phyloP scores from a whole-genome alignment of 2,888 invertebrate genomes.

The Cetonia aurata region DNA sequence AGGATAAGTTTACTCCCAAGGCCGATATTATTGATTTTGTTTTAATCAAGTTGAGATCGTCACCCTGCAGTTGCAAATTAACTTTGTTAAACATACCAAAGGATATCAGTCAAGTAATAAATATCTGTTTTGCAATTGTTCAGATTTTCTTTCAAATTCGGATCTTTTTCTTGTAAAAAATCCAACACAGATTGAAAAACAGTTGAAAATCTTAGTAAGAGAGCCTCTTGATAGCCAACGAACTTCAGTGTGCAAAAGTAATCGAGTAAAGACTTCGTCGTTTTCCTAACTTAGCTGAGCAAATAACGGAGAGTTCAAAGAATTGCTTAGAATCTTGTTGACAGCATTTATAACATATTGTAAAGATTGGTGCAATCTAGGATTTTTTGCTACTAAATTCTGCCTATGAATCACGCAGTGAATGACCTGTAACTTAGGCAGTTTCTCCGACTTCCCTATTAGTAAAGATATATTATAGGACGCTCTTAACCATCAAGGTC shows the following conservation, averaged over 20 bases:
- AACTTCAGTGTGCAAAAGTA: constrained; percentile 52
- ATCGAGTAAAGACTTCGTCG: constrained; percentile 52
- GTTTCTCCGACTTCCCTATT: too few relatives aligned
- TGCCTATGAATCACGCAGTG: constrained; percentile 53
- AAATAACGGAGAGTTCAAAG: constrained; percentile 54
- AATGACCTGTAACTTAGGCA: constrained; percentile 52
- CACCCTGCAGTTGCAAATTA: constrained; percentile 7
- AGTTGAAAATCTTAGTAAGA: constrained; percentile 28
- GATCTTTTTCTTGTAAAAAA: constrained; percentile 18
- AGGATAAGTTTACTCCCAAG: not conserved
- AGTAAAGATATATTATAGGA: too few relatives aligned
- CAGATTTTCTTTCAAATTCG: constrained; percentile 24
- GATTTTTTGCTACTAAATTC: constrained; percentile 47
- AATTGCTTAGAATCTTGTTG: constrained; percentile 50
- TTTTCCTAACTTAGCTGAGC: constrained; percentile 55
- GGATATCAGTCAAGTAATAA: not conserved
- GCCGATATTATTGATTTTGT: not conserved
- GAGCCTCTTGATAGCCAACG: constrained; percentile 54
- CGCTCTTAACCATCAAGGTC: too few relatives aligned
- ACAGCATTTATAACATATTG: constrained; percentile 50
- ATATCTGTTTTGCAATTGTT: constrained; percentile 13
- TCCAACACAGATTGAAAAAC: constrained; percentile 44
- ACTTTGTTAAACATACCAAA: too few relatives aligned
- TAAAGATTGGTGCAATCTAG: constrained; percentile 48
- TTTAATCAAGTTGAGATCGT: constrained; percentile 5